Evolutionary conservation across 1,140 invertebrate species (phyloP), one percentile per base, ranked within the genome.

Genomic region (Sesamia nonagrioides): DNA sequence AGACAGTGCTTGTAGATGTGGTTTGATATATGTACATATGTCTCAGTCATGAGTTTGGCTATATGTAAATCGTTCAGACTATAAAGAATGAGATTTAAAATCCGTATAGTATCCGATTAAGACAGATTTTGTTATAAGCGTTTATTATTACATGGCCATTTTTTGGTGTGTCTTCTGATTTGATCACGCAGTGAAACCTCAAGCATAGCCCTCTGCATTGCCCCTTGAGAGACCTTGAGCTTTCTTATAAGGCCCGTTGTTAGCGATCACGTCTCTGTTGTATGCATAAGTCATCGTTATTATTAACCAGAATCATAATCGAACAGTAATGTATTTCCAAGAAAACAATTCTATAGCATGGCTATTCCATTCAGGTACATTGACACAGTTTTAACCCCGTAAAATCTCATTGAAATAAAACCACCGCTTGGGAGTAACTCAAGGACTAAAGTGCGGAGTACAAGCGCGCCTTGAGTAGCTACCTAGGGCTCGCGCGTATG

Each of bases 1-100:
- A 42, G 27, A 61, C 42, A 8, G 52, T 35, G 17, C 40, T 42
- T 48, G 42, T 75, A 50, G 63, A 75, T 45, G 33, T 60, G 21
- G 40, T 63, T 61, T 63, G 73, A 48, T 75, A 18, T 33, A 21
- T 5, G 15, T 13, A 15, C 13, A 0, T 9, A n/a, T n/a, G 17
- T 9, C n/a, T 42, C 37, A 37, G 5, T 11, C 3, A 40, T 8
- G 37, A 42, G 37, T 42, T 37, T 63, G 37, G 40, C 45, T 21
- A 2, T 61, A 37, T 63, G 40, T 56, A 42, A 48, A 50, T 35
- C 45, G 58, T 48, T 17, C 13, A 60, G 60, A 72, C 37, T 4
- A 50, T 48, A 35, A 33, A 11, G 18, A 18, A 40, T 9, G 27
- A 71, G 13, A 45, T 73, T 60, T 60, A 74, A 60, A 60, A 21